Base-by-base conservation (phyloP, 2,797 vertebrate genomes). In the Sphenodon punctatus region DNA sequence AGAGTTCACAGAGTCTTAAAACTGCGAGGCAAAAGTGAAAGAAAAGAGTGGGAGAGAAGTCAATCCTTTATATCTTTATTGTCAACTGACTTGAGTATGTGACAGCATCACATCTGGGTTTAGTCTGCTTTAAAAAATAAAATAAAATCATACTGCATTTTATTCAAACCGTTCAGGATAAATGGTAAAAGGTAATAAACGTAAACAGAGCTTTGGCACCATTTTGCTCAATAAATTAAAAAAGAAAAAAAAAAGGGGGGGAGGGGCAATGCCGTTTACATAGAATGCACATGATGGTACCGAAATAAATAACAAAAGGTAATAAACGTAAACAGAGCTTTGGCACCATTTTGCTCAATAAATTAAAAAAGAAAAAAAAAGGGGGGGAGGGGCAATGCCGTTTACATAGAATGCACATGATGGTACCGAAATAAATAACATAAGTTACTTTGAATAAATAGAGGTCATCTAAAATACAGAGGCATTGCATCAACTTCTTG, bases 381-480 rank as follows among this genome's bases (percentile, higher is more conserved):
- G 45, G n/a, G n/a, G n/a, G n/a, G n/a, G n/a, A n/a, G n/a, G n/a
- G n/a, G n/a, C 75, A 74, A 43, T 43, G 75, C 84, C 67, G 56
- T 5, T 80, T 78, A 85, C 22, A n/a, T 73, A 76, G 80, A 85
- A 88, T 78, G 88, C 82, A 92, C 78, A 67, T 87, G 84, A 87
- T 7, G 71, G 84, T 69, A 36, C 48, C 86, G 64, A 56, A 93
- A 94, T 94, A 94, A 94, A 93, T 94, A 94, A 88, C 72, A 91
- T 94, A 94, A 94, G 80, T 94, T 94, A 94, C 85, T 86, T 90
- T 6, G 85, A 92, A 94, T 94, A 94, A 94, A 94, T 93, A 93
- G 82, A 69, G 84, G 84, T 41, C 75, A 84, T 89, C 77, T 85
- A 92, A 92, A 85, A 89, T 88, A 88, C 46, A 91, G 86, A 89